Conservation (phyloP, 2,113 vertebrate species). For the Nycticebus coucang region DNA sequence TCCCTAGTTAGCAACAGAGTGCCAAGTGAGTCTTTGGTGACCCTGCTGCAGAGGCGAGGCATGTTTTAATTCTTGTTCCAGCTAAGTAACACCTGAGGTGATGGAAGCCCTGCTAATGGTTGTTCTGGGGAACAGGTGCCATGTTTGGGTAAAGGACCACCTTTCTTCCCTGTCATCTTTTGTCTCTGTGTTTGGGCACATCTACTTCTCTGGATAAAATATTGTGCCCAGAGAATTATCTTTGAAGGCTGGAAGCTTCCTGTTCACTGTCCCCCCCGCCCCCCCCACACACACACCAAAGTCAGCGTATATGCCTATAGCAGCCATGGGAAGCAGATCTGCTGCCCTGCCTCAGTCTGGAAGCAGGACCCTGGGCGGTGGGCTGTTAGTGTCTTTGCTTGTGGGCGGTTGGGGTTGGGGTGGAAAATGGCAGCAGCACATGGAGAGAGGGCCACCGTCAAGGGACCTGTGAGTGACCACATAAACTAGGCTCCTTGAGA, state of each 20-base stretch:
- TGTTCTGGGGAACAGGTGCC: not conserved
- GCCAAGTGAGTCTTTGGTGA: too few species aligned
- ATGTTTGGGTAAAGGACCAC: not conserved
- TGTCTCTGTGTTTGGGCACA: not conserved
- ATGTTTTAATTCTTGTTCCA: not conserved
- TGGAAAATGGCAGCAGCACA: not conserved
- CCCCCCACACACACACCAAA: too few species aligned
- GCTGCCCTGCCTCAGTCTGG: constrained; percentile 22
- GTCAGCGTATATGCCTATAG: not conserved
- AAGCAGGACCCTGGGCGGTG: constrained; percentile 46
- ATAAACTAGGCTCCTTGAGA: constrained; percentile 43
- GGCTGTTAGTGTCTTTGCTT: constrained; percentile 58
- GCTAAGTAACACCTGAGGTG: not conserved
- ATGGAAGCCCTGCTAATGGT: not conserved
- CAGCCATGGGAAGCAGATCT: constrained; percentile 47
- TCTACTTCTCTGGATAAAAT: not conserved
- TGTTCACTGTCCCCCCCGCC: not conserved
- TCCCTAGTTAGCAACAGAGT: not conserved
- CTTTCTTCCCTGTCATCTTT: not conserved
- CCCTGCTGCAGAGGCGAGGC: not conserved
- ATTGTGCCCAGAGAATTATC: not conserved
- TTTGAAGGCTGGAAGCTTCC: not conserved
- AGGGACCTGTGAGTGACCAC: not conserved
- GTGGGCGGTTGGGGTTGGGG: not conserved
- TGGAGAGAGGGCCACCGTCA: not conserved